Evolutionary conservation across 2,888 invertebrate species (phyloP).

Genomic region (Chymomyza amoena): DNA sequence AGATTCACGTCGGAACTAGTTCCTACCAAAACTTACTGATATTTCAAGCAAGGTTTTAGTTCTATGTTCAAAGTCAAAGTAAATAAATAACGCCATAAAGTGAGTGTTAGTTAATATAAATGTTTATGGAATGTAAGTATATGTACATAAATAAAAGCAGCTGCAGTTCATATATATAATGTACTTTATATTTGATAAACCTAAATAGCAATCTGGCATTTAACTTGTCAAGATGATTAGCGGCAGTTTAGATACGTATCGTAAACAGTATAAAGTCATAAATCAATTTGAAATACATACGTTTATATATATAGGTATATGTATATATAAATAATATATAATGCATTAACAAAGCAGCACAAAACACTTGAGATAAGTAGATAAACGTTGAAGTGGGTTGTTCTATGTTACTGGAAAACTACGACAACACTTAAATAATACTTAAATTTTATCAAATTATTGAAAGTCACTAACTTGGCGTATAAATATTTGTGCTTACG

Average conservation of each 20-base stretch:
- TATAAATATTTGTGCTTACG: too few species aligned
- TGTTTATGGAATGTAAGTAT: background rate
- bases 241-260: constrained; percentile 38
- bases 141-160: background rate
- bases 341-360: constrained; percentile 12
- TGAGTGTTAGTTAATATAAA: background rate
- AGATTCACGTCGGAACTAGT: constrained; percentile 3
- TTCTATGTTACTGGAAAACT: too few species aligned
- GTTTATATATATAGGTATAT: background rate
- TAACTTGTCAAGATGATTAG: constrained; percentile 51
- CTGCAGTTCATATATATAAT: background rate
- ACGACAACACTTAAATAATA: background rate
- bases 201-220: constrained; percentile 43
- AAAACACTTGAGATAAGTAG: background rate
- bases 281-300: constrained; percentile 26
- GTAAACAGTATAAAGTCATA: constrained; percentile 19
- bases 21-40: constrained; percentile 21
- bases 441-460: background rate
- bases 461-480: background rate
- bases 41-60: constrained; percentile 12
- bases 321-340: background rate
- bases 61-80: constrained; percentile 32
- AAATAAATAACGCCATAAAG: constrained; percentile 10
- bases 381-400: background rate
- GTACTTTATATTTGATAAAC: constrained; percentile 30